phyloP scores from a whole-genome alignment of 2,113 vertebrate genomes.

The Hyperopisus bebe region DNA sequence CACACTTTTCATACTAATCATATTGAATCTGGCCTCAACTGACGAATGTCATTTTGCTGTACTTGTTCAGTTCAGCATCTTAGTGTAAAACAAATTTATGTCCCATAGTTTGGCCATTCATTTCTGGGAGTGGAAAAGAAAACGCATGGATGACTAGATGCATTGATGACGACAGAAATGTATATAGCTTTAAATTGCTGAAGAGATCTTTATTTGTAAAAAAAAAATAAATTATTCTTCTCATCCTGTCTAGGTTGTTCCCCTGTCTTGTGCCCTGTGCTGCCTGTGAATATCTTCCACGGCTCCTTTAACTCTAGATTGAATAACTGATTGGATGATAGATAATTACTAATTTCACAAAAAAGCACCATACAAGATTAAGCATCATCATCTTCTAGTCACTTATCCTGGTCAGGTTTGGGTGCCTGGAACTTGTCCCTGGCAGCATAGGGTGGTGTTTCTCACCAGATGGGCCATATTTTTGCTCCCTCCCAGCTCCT shows the following conservation, averaged over 20 bases:
- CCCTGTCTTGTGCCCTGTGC: background rate
- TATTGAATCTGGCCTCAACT: background rate
- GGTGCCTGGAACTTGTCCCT: background rate
- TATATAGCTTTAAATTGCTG: background rate
- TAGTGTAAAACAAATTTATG: background rate
- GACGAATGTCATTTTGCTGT: background rate
- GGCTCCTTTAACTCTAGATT: background rate
- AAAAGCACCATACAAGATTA: background rate
- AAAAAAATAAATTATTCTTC: background rate
- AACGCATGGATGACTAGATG: background rate
- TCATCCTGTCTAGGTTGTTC: background rate
- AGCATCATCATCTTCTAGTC: background rate
- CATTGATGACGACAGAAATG: background rate
- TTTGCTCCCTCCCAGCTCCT: background rate
- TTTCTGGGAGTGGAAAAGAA: background rate
- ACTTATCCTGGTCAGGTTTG: background rate
- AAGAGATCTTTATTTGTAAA: background rate
- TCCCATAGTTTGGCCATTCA: background rate
- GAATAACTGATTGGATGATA: background rate
- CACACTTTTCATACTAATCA: background rate
- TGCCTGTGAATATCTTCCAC: background rate
- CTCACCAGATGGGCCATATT: background rate
- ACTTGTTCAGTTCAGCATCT: background rate
- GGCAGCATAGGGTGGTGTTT: background rate
- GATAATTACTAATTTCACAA: background rate